Base-by-base conservation (phyloP, 2,888 invertebrate genomes). In the Crossocerus cetratus region DNA sequence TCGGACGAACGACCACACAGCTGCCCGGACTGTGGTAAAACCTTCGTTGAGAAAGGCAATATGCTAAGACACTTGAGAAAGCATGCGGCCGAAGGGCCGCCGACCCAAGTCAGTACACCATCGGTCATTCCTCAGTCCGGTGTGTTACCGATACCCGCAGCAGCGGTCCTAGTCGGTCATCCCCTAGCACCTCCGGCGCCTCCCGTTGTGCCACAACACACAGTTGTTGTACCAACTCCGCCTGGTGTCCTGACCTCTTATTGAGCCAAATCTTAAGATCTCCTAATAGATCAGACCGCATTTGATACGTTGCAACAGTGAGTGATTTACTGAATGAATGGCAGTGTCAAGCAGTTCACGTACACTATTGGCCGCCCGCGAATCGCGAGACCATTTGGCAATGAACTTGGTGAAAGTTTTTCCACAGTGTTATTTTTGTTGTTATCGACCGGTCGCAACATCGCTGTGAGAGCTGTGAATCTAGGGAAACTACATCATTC, bases 41-140 rank as follows among this genome's bases (percentile, higher is more conserved):
- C 93, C 21, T 96, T 96, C 88, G 96, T 95, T 65, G 96, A 96
- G 91, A 93, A 95, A 76, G 96, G 96, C 18, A 96, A 96, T 87
- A 92, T 96, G 91, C 89, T 94, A 85, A 91, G 96, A 61, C 96
- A 96, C 86, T 91, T 95, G 85, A 92, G 94, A 75, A 95, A 95
- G 86, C 96, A 96, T 85, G 92, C 92, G 23, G 91, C 92, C 3
- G 93, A 93, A 65, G 90, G 89, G 1, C 87, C 89, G 8, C 90
- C 90, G 20, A 89, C 90, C 8, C 90, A 90, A 76, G 90, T 90
- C 13, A 87, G 83, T 72, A 86, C 90, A 0, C 86, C 90, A 0
- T 87, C 90, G 21, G 86, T 87, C 43, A 88, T 89, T 70, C 86
- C 89, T 0, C 89, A 89, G 42, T 82, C 88, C 0, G 87, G 89